Evolutionary conservation across 2,797 vertebrate species (phyloP), one percentile per base, ranked within the genome.

Genomic region (Rallus crepitans): DNA sequence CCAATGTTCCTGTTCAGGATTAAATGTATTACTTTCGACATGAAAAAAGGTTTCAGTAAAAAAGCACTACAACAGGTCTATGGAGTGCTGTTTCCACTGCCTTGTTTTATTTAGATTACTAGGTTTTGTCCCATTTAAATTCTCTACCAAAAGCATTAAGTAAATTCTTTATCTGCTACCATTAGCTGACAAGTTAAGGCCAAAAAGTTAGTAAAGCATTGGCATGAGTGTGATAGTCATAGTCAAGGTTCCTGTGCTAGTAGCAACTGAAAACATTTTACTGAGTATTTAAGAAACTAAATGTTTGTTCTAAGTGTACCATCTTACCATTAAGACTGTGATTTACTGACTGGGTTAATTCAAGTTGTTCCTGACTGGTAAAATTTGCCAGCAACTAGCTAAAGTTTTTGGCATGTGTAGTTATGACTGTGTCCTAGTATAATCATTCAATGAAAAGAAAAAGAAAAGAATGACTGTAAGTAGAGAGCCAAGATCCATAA

Each of bases 1-100:
- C 37, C n/a, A 23, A 3, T 3, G 25, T 70, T 42, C n/a, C 37
- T 73, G 30, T 47, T 93, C 66, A 92, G 27, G 24, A 35, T 91
- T 64, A 83, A 23, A 52, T 71, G 61, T 52, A 93, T 94, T 63
- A 47, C 16, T 87, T 83, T 55, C 0, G 2, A 64, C 42, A 27
- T 45, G 4, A 45, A 45, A 63, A 87, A 91, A 71, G 18, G 11
- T 52, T 93, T 79, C 23, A 57, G 23, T 15, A 78, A 61, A 30
- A 89, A 61, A 82, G 13, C 12, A 59, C 56, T 33, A 53, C 24
- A 52, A 5, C 10, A 72, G 12, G 9, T 53, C 48, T 18, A 19
- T 42, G 23, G 18, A 69, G 57, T 14, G n/a, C 8, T 9, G 5
- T 4, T 2, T 10, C 23, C 3, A 6, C 16, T 2, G 1, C 48